Evolutionary conservation across 2,797 vertebrate species (phyloP).

Genomic region (Phalanger gymnotis): DNA sequence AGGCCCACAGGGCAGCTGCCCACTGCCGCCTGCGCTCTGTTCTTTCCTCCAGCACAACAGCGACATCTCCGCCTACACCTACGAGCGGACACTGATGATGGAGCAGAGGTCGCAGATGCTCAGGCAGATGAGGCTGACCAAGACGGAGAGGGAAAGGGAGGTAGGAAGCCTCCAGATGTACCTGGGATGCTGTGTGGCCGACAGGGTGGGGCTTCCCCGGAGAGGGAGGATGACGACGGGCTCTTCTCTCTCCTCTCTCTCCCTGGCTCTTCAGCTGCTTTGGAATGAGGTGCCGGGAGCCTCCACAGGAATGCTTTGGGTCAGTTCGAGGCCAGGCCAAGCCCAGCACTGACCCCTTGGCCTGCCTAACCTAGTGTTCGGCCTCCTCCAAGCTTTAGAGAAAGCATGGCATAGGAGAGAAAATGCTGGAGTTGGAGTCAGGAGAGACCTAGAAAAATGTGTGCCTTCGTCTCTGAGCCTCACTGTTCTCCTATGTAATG

Average conservation of each 20-base stretch:
- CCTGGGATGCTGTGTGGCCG: background rate
- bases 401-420: background rate
- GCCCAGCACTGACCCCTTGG: background rate
- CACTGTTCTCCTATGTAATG: background rate
- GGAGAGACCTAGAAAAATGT: background rate
- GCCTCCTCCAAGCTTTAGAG: background rate
- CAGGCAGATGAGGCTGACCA: conserved; percentile 96
- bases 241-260: background rate
- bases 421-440: background rate
- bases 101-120: conserved; percentile 99
- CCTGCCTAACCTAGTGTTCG: background rate
- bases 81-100: conserved; percentile 99
- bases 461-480: no score
- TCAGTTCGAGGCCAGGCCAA: background rate
- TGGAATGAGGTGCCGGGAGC: background rate
- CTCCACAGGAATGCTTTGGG: background rate
- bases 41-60: conserved; percentile 91
- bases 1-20: background rate
- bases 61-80: conserved; percentile 98
- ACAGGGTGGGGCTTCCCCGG: background rate
- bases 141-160: conserved; percentile 95
- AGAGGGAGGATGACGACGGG: background rate
- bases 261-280: background rate
- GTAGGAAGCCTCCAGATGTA: conserved; percentile 81
- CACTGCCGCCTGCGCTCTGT: background rate